phyloP scores from a whole-genome alignment of 2,888 invertebrate species.

The Aromia moschata region DNA sequence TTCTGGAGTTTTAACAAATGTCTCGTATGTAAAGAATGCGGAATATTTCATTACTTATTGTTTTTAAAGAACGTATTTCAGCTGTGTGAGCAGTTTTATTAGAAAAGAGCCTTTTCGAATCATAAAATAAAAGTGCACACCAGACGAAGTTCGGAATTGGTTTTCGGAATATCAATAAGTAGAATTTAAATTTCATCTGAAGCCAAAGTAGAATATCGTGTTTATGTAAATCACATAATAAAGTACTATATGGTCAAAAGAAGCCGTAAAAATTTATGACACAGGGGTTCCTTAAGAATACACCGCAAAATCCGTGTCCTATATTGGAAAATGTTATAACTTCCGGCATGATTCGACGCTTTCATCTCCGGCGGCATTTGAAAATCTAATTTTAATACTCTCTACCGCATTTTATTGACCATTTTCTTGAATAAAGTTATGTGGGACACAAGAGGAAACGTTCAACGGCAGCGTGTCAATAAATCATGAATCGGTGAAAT shows the following conservation, averaged over 20 bases:
- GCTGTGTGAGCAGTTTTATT: too few species aligned
- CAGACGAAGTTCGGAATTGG: too few species aligned
- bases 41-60: too few species aligned
- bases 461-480: too few species aligned
- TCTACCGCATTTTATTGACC: neutral
- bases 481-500: too few species aligned
- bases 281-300: neutral
- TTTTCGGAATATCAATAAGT: conserved; percentile 1
- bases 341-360: neutral
- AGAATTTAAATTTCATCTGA: conserved; percentile 5
- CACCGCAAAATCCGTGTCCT: neutral
- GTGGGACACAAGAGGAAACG: too few species aligned
- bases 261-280: conserved; percentile 2
- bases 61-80: too few species aligned
- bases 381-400: neutral
- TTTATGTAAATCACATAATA: conserved; percentile 34
- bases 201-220: conserved; percentile 27
- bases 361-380: neutral
- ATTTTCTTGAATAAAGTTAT: too few species aligned
- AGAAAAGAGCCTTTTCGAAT: too few species aligned
- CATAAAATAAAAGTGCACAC: too few species aligned
- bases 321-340: neutral
- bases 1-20: too few species aligned
- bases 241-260: conserved; percentile 26
- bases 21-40: too few species aligned